Percentiles rank a stretch among this genome's conserved stretches.
phyloP scores from a whole-genome alignment of 2,113 vertebrate genomes.

The Lonchura striata region DNA sequence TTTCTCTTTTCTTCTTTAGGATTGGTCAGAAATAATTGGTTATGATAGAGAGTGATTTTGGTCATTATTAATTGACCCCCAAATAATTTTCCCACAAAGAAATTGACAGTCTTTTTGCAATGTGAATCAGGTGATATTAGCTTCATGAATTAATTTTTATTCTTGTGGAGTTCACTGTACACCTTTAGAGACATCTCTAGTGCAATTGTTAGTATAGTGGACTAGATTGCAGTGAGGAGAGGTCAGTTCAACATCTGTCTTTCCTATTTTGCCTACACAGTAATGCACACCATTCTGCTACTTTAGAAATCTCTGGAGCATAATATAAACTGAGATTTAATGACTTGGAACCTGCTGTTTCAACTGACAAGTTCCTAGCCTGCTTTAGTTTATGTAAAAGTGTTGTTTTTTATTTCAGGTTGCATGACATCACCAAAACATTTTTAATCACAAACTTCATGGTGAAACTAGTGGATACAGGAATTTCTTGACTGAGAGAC shows the following conservation, averaged over 20 bases:
- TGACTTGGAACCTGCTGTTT: conserved; percentile 37
- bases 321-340: conserved; percentile 16
- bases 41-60: neutral
- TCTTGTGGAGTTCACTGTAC: neutral
- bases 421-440: neutral
- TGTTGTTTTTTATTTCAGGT: neutral
- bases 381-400: neutral
- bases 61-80: neutral
- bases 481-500: neutral
- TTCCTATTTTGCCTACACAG: neutral
- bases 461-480: neutral
- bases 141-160: neutral
- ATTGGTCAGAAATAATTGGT: neutral
- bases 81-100: neutral
- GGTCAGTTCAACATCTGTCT: conserved; percentile 8
- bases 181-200: neutral
- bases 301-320: neutral
- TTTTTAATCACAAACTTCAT: neutral
- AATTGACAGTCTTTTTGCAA: neutral
- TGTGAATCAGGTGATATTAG: neutral
- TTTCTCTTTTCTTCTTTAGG: neutral
- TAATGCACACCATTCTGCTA: neutral
- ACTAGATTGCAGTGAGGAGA: neutral
- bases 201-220: neutral
- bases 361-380: conserved; percentile 12